These are phyloP conservation scores for Villa cingulata DNA, from an alignment of 2,888 invertebrate genomes.

Conservation along the genomic window DNA sequence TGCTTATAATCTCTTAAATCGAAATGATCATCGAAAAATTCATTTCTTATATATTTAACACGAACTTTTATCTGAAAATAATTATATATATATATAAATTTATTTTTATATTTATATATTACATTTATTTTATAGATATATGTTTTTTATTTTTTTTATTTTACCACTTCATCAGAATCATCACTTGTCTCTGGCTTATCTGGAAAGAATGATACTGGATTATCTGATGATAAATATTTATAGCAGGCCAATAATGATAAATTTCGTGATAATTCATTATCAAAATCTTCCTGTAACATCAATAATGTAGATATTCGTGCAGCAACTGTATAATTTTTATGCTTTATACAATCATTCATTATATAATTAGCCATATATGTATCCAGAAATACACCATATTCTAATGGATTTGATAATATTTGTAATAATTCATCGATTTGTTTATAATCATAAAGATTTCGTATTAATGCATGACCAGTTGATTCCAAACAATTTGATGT, in stretches of 20 bases:
- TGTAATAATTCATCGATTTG: constrained; percentile 46
- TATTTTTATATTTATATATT: too few relatives aligned
- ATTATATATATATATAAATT: too few relatives aligned
- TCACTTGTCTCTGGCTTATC: constrained; percentile 31
- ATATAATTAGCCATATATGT: constrained; percentile 62
- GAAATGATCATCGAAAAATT: constrained; percentile 81
- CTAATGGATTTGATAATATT: constrained; percentile 64
- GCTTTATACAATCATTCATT: constrained; percentile 62
- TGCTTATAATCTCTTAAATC: constrained; percentile 58
- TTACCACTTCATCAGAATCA: constrained; percentile 27
- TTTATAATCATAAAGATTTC: constrained; percentile 39
- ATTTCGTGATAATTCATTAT: constrained; percentile 51
- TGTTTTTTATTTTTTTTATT: too few relatives aligned
- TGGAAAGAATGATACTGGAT: constrained; percentile 28
- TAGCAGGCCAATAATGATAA: constrained; percentile 63
- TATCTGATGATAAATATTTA: constrained; percentile 45
- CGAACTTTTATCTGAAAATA: constrained; percentile 49
- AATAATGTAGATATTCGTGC: constrained; percentile 61
- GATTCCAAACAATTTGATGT: constrained; percentile 60
- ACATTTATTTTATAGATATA: too few relatives aligned
- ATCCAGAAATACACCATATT: constrained; percentile 88
- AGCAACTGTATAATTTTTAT: constrained; percentile 53
- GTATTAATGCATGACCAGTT: constrained; percentile 67
- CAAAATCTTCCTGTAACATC: constrained; percentile 81
- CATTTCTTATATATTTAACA: constrained; percentile 65